A percentile compares a stretch with the other conserved stretches of the same genome.
These are phyloP conservation scores for Cebus imitator DNA, from an alignment of 2,113 vertebrate species.

Conservation along the genomic window DNA sequence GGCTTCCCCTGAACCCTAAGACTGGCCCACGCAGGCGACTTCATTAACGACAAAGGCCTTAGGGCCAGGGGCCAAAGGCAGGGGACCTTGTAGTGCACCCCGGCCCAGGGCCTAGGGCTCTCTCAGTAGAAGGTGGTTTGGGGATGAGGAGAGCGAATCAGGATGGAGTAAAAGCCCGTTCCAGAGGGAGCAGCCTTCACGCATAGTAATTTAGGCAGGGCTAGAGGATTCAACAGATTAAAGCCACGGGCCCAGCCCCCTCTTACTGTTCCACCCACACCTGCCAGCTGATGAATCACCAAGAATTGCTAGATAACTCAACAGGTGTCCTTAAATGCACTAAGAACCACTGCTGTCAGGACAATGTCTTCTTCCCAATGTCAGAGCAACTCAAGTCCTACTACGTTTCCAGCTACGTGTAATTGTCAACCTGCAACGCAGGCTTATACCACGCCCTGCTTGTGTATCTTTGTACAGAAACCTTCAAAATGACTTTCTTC, in stretches of 20 bases:
- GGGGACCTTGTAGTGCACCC: neutral
- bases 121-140: neutral
- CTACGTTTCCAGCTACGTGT: rapidly evolving
- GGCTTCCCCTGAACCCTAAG: neutral
- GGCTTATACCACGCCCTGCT: neutral
- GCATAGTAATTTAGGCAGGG: rapidly evolving
- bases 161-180: neutral
- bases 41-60: neutral
- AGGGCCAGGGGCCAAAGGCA: neutral
- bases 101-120: rapidly evolving
- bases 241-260: neutral
- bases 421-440: rapidly evolving
- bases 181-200: rapidly evolving
- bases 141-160: too few relatives aligned
- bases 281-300: rapidly evolving
- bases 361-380: rapidly evolving
- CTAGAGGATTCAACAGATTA: rapidly evolving
- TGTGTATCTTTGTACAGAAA: neutral
- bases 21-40: rapidly evolving
- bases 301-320: neutral
- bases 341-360: rapidly evolving
- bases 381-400: neutral
- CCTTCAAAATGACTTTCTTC: neutral
- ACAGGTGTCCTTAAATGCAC: neutral
- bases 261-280: rapidly evolving